These are phyloP conservation scores for Pollenia griseotomentosa DNA, from an alignment of 2,888 invertebrate species.

Conservation along the genomic window DNA sequence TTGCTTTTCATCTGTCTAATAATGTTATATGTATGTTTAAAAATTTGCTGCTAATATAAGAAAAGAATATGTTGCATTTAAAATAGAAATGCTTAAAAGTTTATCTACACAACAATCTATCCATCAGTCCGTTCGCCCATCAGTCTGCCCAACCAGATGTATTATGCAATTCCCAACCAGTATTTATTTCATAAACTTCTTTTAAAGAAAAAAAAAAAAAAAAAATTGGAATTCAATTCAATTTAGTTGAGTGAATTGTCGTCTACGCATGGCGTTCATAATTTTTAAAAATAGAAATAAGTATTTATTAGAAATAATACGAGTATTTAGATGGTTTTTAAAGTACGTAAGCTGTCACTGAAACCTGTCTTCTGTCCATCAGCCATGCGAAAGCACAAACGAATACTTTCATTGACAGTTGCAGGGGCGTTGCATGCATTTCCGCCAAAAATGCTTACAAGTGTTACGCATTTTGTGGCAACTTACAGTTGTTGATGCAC, in stretches of 20 bases:
- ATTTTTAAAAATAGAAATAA: not conserved
- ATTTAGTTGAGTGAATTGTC: slow-evolving; percentile 55
- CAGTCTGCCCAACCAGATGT: slow-evolving; percentile 19
- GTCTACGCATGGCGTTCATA: slow-evolving; percentile 17
- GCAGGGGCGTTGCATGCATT: slow-evolving; percentile 62
- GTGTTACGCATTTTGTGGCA: slow-evolving; percentile 47
- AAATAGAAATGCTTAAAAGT: slow-evolving; percentile 36
- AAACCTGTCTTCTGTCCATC: slow-evolving; percentile 61
- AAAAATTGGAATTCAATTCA: slow-evolving; percentile 39
- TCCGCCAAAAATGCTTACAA: slow-evolving; percentile 36
- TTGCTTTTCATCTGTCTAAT: slow-evolving; percentile 20
- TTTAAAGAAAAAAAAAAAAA: slow-evolving; percentile 25
- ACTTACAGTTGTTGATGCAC: slow-evolving; percentile 23
- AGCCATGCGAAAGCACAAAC: slow-evolving; percentile 23
- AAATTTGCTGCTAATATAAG: slow-evolving; percentile 42
- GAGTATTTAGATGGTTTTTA: slow-evolving; percentile 23
- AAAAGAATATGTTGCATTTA: slow-evolving; percentile 35
- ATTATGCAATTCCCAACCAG: slow-evolving; percentile 60
- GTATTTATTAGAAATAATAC: not conserved
- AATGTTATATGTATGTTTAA: slow-evolving; percentile 4
- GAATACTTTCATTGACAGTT: slow-evolving; percentile 62
- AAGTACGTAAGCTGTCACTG: slow-evolving; percentile 51
- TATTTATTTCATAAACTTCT: slow-evolving; percentile 50
- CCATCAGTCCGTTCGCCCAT: slow-evolving; percentile 48
- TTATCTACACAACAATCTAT: slow-evolving; percentile 46